Base-by-base conservation (phyloP, 2,888 invertebrate genomes). In the Apotomis capreana region DNA sequence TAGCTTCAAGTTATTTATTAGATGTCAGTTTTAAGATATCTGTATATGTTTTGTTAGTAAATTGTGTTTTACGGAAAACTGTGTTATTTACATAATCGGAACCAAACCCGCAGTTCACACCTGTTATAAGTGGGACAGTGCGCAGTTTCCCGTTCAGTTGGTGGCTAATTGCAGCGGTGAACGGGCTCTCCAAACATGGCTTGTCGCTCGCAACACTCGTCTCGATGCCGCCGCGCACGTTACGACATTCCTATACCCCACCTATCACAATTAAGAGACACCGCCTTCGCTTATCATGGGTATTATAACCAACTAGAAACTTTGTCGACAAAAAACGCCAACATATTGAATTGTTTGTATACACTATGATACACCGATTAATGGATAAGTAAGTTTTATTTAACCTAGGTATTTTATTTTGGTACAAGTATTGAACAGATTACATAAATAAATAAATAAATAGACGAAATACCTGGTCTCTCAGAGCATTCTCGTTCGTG, bases 161-260 rank as follows among this genome's bases (percentile, higher is more conserved):
- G 44, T 36, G 63, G 59, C 68, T 72, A 72, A 72, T 72, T 63
- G 59, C 62, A 55, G 46, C 61, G 54, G 37, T 58, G 72, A 63
- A 68, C 51, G 57, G 68, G 26, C 67, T 64, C 52, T 70, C 70
- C 64, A 64, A 59, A 70, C 52, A 70, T 64, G 70, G 70, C 40
- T 44, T 64, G 64, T 15, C 58, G 52, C 44, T 13, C 15, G 37
- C 69, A 55, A 55, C 54, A 46, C 13, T 49, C 9, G 49, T 57
- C 62, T 12, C 9, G 36, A 37, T 40, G 15, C 62, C 62, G 49
- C 37, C 62, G 49, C 12, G 44, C 59, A 64, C 58, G 26, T 70
- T 70, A 44, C 70, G 36, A 64, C 64, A 70, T 63, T 62, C 62
- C 62, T 44, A 59, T 64, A 64, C 44, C 69, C 49, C 49, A 49